These are phyloP conservation scores for Zingel zingel DNA, from an alignment of 2,113 vertebrate genomes.

Conservation along the genomic window DNA sequence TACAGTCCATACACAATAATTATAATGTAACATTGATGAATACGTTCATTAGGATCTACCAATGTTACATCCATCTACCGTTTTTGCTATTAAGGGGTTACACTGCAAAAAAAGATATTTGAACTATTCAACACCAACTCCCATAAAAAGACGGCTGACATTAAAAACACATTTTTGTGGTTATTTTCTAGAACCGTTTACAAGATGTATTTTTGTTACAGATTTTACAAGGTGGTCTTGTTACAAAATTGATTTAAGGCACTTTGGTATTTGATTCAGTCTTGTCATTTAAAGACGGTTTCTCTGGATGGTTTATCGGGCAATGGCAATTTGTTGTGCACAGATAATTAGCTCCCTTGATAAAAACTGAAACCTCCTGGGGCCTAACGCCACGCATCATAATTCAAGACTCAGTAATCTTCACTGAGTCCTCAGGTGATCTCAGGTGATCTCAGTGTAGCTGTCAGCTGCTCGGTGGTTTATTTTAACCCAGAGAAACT, in stretches of 20 bases:
- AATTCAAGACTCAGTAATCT: no score
- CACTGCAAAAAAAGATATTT: not conserved
- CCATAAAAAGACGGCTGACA: not conserved
- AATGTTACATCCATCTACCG: not conserved
- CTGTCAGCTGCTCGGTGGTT: not conserved
- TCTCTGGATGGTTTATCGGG: not conserved
- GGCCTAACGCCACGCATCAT: no score
- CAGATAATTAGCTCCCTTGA: no score
- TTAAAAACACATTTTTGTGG: not conserved
- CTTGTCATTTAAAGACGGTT: not conserved
- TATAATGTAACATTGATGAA: not conserved
- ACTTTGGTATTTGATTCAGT: not conserved
- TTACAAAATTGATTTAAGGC: not conserved
- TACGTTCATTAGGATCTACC: not conserved
- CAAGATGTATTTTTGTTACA: slow-evolving; percentile 4
- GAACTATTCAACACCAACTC: not conserved
- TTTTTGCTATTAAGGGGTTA: not conserved
- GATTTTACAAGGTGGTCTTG: not conserved
- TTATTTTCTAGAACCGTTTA: slow-evolving; percentile 1
- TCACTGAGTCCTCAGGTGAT: not conserved
- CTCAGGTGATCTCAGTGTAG: not conserved
- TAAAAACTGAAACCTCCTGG: no score
- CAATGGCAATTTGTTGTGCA: not conserved
- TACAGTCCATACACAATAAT: not conserved
- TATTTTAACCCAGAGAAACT: not conserved